Evolutionary conservation across 2,888 invertebrate genomes (phyloP).

Genomic region (Leucophenga montana): DNA sequence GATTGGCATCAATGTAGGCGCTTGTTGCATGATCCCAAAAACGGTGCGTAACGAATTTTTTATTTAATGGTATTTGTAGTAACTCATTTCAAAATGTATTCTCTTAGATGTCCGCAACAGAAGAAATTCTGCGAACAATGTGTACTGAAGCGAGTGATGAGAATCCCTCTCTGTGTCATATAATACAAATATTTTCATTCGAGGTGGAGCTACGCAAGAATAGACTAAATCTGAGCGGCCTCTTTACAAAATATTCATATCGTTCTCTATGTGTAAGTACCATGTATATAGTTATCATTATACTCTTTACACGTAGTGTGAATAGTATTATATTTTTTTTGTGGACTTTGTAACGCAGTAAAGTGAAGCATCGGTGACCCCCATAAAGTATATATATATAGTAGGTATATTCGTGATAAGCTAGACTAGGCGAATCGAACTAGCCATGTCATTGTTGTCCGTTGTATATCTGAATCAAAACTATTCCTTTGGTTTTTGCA

Average conservation of each 20-base stretch:
- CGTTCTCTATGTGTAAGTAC: slow-evolving; percentile 50
- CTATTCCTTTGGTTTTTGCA: too few relatives aligned
- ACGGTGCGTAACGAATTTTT: slow-evolving; percentile 44
- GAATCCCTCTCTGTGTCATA: slow-evolving; percentile 39
- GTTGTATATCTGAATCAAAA: too few relatives aligned
- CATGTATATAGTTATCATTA: slow-evolving; percentile 59
- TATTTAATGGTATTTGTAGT: neutral
- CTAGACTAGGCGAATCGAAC: too few relatives aligned
- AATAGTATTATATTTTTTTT: too few relatives aligned
- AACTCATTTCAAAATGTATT: too few relatives aligned
- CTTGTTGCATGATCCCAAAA: slow-evolving; percentile 52
- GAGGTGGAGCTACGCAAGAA: slow-evolving; percentile 57
- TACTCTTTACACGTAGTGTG: too few relatives aligned
- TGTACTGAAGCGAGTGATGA: slow-evolving; percentile 34
- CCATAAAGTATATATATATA: too few relatives aligned
- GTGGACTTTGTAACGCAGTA: too few relatives aligned
- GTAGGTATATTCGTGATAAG: too few relatives aligned
- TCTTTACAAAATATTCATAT: slow-evolving; percentile 45
- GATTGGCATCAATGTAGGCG: slow-evolving; percentile 56
- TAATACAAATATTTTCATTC: slow-evolving; percentile 56
- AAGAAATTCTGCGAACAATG: slow-evolving; percentile 52
- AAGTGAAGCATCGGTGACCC: too few relatives aligned
- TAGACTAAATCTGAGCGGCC: slow-evolving; percentile 59
- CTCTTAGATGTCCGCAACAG: slow-evolving; percentile 40
- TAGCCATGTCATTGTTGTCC: too few relatives aligned